Percentiles rank a stretch among this genome's conserved stretches.
phyloP scores from a whole-genome alignment of 1,140 invertebrate species.

The Spodoptera frugiperda region DNA sequence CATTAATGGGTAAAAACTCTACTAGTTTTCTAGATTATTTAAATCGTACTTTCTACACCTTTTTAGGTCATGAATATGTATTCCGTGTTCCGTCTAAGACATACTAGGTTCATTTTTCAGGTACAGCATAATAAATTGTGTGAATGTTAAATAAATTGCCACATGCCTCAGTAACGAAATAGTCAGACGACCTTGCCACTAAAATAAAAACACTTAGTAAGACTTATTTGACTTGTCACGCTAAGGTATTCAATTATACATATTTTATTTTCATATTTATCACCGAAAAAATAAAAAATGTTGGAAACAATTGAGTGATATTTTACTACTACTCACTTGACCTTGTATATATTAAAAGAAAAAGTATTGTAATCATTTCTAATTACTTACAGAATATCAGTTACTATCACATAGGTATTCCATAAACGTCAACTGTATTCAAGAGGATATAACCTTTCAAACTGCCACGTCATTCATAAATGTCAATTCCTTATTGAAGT shows the following conservation, averaged over 20 bases:
- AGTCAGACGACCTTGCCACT: slow-evolving; percentile 2
- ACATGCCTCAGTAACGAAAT: background rate
- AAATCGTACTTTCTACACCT: too few relatives aligned
- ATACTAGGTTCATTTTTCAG: too few relatives aligned
- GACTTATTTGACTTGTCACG: background rate
- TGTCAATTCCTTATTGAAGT: slow-evolving; percentile 1
- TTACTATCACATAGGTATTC: too few relatives aligned
- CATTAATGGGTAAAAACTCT: too few relatives aligned
- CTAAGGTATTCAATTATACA: background rate
- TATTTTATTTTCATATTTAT: background rate
- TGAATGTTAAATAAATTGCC: background rate
- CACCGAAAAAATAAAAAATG: background rate
- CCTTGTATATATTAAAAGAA: too few relatives aligned
- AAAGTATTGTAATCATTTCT: too few relatives aligned
- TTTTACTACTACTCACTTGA: background rate
- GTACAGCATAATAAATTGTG: background rate
- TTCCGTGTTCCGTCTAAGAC: too few relatives aligned
- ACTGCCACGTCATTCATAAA: slow-evolving; percentile 17
- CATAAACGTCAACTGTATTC: slow-evolving; percentile 3
- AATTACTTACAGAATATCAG: too few relatives aligned
- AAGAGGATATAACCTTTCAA: slow-evolving; percentile 6
- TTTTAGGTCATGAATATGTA: too few relatives aligned
- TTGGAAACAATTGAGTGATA: background rate
- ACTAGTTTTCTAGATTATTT: too few relatives aligned
- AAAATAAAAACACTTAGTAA: slow-evolving; percentile 5